These are phyloP conservation scores for Typhlichthys subterraneus DNA, from an alignment of 2,797 vertebrate genomes.

Conservation along the genomic window DNA sequence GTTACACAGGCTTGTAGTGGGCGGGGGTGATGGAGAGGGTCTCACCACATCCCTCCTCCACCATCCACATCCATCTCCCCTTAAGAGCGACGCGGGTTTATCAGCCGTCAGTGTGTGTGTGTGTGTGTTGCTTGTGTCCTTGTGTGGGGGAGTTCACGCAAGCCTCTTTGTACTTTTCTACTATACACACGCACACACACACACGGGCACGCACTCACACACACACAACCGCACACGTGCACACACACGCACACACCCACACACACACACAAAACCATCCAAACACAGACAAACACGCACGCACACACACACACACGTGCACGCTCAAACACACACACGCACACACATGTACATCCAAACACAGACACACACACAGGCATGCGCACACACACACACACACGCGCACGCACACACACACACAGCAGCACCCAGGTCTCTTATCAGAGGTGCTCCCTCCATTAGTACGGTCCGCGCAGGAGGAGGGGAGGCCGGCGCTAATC, in stretches of 20 bases:
- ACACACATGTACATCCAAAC: too few species aligned
- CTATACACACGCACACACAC: constrained; percentile 28
- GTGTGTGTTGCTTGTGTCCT: constrained; percentile 9
- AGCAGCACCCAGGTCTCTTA: constrained; percentile 72
- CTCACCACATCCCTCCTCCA: constrained; percentile 63
- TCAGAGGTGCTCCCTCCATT: constrained; percentile 80
- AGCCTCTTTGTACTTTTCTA: constrained; percentile 67
- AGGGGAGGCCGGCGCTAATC: constrained; percentile 79
- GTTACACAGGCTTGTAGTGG: constrained; percentile 56
- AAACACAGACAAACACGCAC: neutral
- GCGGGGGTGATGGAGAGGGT: constrained; percentile 70
- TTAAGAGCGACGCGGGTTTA: constrained; percentile 67
- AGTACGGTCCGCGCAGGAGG: constrained; percentile 77
- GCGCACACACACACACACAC: too few species aligned
- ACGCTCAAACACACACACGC: too few species aligned
- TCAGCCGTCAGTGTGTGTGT: constrained; percentile 55
- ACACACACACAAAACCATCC: too few species aligned
- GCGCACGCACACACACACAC: constrained; percentile 49
- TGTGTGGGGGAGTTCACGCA: constrained; percentile 55
- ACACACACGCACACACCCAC: too few species aligned
- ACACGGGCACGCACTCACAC: too few species aligned
- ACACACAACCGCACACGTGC: too few species aligned
- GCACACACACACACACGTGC: constrained; percentile 46
- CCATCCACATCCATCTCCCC: constrained; percentile 41
- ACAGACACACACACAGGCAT: too few species aligned